These are phyloP conservation scores for Drosophila nannoptera DNA, from an alignment of 1,140 invertebrate species.

Conservation along the genomic window DNA sequence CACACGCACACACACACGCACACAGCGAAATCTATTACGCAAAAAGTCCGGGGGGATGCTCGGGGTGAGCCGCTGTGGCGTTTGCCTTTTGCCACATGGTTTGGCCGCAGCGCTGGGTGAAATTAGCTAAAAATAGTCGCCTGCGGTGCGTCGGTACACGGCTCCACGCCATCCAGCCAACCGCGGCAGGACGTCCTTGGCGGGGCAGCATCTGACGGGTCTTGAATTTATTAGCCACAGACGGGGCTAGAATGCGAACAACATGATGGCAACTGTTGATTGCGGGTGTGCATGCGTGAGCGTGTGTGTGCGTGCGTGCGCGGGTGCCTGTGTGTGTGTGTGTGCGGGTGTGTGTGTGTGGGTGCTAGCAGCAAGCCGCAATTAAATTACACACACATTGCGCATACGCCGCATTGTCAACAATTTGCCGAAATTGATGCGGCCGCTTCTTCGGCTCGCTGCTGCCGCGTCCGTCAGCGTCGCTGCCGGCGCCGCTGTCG, in stretches of 20 bases:
- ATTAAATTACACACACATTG: constrained; percentile 36
- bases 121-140: constrained; percentile 70
- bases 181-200: constrained; percentile 38
- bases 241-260: not conserved
- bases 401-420: constrained; percentile 52
- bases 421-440: constrained; percentile 14
- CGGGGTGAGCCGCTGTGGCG: not conserved
- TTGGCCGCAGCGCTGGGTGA: no score
- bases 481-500: constrained; percentile 12
- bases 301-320: not conserved
- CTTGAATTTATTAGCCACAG: constrained; percentile 25
- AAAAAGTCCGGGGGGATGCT: not conserved
- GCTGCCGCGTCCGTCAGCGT: not conserved
- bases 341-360: not conserved
- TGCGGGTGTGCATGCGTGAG: not conserved
- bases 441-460: not conserved
- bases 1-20: no score
- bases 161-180: no score
- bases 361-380: not conserved
- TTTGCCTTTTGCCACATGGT: constrained; percentile 22
- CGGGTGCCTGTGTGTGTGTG: not conserved
- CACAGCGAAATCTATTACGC: constrained; percentile 39
- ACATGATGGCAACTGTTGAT: constrained; percentile 1
- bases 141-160: constrained; percentile 13
- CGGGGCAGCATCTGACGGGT: constrained; percentile 24